phyloP scores from a whole-genome alignment of 2,113 vertebrate genomes.

The Callaeas wilsoni region DNA sequence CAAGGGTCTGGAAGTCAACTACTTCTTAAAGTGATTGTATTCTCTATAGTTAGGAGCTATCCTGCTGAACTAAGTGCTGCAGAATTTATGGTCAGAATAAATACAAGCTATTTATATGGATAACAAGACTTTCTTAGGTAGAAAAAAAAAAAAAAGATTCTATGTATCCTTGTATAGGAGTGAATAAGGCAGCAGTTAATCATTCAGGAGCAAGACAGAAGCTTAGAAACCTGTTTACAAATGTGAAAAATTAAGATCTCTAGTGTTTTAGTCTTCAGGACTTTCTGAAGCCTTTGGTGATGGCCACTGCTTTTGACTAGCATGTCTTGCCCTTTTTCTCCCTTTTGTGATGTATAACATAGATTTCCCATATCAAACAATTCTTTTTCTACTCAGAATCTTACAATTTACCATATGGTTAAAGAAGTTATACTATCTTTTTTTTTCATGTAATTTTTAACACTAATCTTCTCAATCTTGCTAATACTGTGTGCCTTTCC shows the following conservation, averaged over 20 bases:
- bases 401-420: neutral
- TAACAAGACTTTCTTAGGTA: neutral
- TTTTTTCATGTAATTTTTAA: neutral
- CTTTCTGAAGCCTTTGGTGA: neutral
- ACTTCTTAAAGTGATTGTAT: neutral
- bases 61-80: neutral
- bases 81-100: neutral
- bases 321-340: neutral
- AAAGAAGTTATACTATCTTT: neutral
- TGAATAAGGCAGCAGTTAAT: neutral
- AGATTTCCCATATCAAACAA: neutral
- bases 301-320: neutral
- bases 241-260: neutral
- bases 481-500: neutral
- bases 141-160: neutral
- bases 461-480: neutral
- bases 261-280: neutral
- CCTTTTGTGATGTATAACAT: neutral
- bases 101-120: neutral
- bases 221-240: neutral
- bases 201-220: neutral
- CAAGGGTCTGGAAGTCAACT: neutral
- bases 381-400: neutral
- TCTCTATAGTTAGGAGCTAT: neutral
- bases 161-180: neutral